These are phyloP conservation scores for Latrodectus elegans DNA, from an alignment of 2,888 invertebrate species.

Conservation along the genomic window DNA sequence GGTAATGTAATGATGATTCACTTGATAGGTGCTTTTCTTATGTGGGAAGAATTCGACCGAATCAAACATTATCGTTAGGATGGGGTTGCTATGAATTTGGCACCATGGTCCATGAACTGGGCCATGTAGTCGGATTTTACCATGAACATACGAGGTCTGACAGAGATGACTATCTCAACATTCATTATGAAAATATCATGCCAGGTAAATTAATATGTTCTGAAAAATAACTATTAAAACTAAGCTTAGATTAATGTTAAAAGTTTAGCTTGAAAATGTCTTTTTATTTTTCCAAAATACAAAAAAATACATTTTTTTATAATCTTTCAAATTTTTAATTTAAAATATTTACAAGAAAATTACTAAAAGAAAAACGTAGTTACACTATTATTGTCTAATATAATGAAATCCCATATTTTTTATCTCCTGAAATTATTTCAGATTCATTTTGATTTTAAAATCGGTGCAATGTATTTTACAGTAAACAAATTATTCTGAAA, in stretches of 20 bases:
- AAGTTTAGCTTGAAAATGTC: neutral
- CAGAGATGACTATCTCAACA: constrained; percentile 54
- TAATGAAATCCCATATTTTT: neutral
- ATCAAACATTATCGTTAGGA: constrained; percentile 39
- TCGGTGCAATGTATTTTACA: neutral
- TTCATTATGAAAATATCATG: constrained; percentile 22
- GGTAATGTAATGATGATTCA: too few relatives aligned
- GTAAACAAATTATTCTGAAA: neutral
- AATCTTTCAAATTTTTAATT: too few relatives aligned
- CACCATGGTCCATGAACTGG: constrained; percentile 54
- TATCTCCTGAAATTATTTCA: neutral
- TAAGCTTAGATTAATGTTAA: neutral
- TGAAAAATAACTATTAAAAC: neutral
- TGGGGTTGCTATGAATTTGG: constrained; percentile 33
- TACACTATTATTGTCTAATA: neutral
- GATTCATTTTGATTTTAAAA: neutral
- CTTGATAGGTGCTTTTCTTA: too few relatives aligned
- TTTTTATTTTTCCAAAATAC: neutral
- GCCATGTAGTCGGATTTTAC: constrained; percentile 58
- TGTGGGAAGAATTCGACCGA: too few relatives aligned
- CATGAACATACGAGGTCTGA: constrained; percentile 64
- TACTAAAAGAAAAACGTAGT: neutral
- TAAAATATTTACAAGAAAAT: neutral
- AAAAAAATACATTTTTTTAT: neutral
- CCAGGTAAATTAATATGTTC: neutral